Percentiles rank a stretch among this genome's conserved stretches.
Conservation (phyloP, 2,113 vertebrate species). For the Candoia aspera region DNA sequence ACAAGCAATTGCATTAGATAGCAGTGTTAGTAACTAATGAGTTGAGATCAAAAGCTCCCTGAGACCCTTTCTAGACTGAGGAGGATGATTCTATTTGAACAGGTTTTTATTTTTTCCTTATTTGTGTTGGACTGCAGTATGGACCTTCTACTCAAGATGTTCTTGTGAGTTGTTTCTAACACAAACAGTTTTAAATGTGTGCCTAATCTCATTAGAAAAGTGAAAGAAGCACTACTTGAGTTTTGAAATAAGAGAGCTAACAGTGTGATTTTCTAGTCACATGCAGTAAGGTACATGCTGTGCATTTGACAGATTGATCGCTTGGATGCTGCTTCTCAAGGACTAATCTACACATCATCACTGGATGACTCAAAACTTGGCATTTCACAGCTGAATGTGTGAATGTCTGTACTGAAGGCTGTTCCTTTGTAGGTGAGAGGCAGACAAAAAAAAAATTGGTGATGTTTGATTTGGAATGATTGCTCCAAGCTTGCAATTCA, state of each 20-base stretch:
- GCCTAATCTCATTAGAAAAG: background rate
- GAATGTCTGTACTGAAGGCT: background rate
- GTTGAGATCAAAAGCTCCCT: background rate
- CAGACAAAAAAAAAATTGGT: background rate
- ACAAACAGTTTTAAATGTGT: background rate
- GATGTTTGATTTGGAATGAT: background rate
- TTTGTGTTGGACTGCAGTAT: background rate
- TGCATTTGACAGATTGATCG: background rate
- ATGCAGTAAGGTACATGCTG: background rate
- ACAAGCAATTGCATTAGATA: background rate
- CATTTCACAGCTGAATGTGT: constrained; percentile 1
- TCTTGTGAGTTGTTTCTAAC: background rate
- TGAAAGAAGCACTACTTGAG: background rate
- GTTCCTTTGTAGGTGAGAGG: background rate
- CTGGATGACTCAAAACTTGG: background rate
- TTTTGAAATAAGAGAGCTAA: background rate
- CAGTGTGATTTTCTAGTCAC: background rate
- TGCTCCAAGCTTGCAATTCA: constrained; percentile 1
- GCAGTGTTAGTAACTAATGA: background rate
- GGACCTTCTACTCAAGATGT: background rate
- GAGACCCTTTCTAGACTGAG: background rate
- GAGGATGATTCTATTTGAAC: background rate
- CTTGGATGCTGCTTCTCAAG: background rate
- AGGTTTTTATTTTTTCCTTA: background rate
- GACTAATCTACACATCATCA: background rate